phyloP scores from a whole-genome alignment of 2,888 invertebrate genomes.

The Agonopterix arenella region DNA sequence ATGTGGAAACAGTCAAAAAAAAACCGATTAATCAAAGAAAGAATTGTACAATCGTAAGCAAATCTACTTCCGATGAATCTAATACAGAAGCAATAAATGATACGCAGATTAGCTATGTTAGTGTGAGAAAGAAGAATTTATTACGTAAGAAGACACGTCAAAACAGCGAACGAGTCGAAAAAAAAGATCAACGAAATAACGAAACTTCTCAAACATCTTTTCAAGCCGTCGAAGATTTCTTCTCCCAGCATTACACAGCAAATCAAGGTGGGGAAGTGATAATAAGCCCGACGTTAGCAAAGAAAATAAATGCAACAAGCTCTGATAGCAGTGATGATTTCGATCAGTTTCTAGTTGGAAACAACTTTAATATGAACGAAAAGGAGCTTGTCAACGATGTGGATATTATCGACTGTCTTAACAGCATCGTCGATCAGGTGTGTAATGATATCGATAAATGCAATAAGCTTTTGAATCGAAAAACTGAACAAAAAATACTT shows the following conservation, averaged over 20 bases:
- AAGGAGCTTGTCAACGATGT: conserved; percentile 23
- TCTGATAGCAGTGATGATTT: conserved; percentile 42
- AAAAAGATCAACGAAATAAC: conserved; percentile 9
- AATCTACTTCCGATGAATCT: conserved; percentile 46
- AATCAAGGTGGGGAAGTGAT: conserved; percentile 25
- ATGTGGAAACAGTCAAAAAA: conserved; percentile 11
- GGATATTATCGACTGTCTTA: conserved; percentile 47
- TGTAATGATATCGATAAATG: conserved; percentile 43
- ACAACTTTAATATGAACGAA: conserved; percentile 16
- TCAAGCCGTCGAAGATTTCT: conserved; percentile 40
- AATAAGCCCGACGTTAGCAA: conserved; percentile 47
- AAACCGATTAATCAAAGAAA: background rate
- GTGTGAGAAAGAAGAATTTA: conserved; percentile 18
- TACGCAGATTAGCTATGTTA: conserved; percentile 32
- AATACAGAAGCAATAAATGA: conserved; percentile 41
- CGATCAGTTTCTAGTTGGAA: conserved; percentile 20
- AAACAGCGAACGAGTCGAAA: background rate
- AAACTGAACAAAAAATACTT: conserved; percentile 6
- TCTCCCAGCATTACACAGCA: conserved; percentile 41
- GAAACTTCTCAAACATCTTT: conserved; percentile 14
- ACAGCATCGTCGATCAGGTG: conserved; percentile 45
- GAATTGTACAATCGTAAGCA: conserved; percentile 22
- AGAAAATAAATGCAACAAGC: conserved; percentile 45
- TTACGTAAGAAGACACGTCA: conserved; percentile 9
- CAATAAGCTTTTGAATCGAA: conserved; percentile 25